Evolutionary conservation across 2,113 vertebrate species (phyloP).

Genomic region (Corydoras maculifer): DNA sequence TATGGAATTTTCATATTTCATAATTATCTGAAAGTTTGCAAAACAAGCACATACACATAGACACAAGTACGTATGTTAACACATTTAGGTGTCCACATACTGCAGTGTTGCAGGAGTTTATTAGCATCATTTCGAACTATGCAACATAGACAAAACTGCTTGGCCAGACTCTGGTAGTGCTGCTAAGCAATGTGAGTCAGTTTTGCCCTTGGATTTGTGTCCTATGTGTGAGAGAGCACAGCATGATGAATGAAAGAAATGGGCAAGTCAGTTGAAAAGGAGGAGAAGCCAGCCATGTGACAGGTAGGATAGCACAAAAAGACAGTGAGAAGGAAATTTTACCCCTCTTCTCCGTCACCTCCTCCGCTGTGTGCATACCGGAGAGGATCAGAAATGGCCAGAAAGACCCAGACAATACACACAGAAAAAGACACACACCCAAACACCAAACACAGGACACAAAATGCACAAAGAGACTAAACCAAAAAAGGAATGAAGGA

Average conservation of each 20-base stretch:
- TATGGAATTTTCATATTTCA: too few relatives aligned
- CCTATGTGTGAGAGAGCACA: conserved; percentile 30
- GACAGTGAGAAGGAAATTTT: conserved; percentile 38
- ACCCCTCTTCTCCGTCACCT: conserved; percentile 45
- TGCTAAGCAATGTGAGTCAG: neutral
- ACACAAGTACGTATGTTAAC: conserved; percentile 44
- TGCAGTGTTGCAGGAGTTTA: conserved; percentile 37
- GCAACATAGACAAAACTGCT: conserved; percentile 20
- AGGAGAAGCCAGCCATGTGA: conserved; percentile 30
- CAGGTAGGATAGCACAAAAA: conserved; percentile 28
- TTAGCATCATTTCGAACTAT: conserved; percentile 3
- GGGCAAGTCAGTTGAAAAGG: conserved; percentile 13
- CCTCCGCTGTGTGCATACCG: conserved; percentile 38
- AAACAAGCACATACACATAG: conserved; percentile 37
- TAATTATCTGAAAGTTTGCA: neutral
- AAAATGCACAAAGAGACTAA: conserved; percentile 41
- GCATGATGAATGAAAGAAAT: conserved; percentile 22
- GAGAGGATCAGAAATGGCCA: conserved; percentile 40
- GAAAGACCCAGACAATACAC: conserved; percentile 31
- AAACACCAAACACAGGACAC: conserved; percentile 36
- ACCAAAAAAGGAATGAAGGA: conserved; percentile 38
- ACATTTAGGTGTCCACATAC: conserved; percentile 47
- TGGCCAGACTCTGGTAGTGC: neutral
- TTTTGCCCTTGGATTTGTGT: conserved; percentile 35
- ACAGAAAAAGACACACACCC: conserved; percentile 33